A percentile compares a stretch with the other conserved stretches of the same genome.
phyloP scores from a whole-genome alignment of 2,888 invertebrate species.

The Papilio protenor region DNA sequence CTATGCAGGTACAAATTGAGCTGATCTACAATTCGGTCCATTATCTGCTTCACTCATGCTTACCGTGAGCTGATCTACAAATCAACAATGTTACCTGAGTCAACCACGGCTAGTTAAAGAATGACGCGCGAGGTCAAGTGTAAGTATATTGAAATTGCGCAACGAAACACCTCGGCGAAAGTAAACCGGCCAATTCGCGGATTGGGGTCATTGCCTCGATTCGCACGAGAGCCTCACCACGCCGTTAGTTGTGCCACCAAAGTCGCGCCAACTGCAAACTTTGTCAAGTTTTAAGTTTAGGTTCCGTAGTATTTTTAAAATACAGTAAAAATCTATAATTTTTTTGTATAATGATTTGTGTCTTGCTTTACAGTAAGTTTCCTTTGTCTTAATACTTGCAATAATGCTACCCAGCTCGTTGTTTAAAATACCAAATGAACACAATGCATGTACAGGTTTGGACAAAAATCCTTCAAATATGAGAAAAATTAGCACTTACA shows the following conservation, averaged over 20 bases:
- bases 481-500: not conserved
- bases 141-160: slow-evolving; percentile 81
- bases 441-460: no score
- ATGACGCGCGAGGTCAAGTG: slow-evolving; percentile 74
- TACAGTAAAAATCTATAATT: no score
- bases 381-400: no score
- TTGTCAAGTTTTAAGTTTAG: not conserved
- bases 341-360: no score
- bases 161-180: slow-evolving; percentile 71
- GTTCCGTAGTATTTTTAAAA: not conserved
- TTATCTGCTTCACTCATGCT: no score
- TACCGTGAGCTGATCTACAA: no score
- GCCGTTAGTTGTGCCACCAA: slow-evolving; percentile 41
- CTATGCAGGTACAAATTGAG: no score
- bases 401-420: no score
- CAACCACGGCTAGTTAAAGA: not conserved
- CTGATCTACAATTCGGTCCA: no score
- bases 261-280: not conserved
- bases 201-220: slow-evolving; percentile 81
- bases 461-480: not conserved
- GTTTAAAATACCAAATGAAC: no score
- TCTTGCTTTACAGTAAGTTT: no score
- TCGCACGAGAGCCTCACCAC: slow-evolving; percentile 58
- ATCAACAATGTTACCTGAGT: no score
- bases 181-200: slow-evolving; percentile 73